Base-by-base conservation (phyloP, 1,140 invertebrate species). In the Papilio polyxenes region DNA sequence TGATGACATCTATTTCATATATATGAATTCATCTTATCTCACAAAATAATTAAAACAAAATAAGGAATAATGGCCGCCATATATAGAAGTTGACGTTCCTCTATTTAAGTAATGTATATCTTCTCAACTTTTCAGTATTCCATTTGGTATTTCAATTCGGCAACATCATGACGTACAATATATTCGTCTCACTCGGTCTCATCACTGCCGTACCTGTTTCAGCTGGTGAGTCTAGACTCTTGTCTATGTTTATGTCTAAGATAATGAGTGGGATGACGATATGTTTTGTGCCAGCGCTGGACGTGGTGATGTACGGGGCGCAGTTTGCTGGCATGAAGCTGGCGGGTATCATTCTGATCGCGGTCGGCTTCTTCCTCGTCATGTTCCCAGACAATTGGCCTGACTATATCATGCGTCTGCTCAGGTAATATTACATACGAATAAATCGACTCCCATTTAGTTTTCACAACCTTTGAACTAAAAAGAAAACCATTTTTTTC, bases 341-440 rank as follows among this genome's bases (percentile, higher is more conserved):
- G 84, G 97, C 98, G 37, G 98, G 98, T 79, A 97, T 99, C 88
- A 97, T 99, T 82, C 95, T 99, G 15, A 98, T 99, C 87, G 96
- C 97, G 5, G 97, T 98, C 79, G 98, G 98, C 77, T 98, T 99
- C 95, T 98, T 98, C 89, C 95, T 99, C 51, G 98, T 99, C 76
- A 98, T 99, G 96, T 98, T 99, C 87, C 98, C 98, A 3, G 97
- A 98, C 91, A 98, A 99, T 94, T 99, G 98, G 98, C 98, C 98
- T 4, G 97, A 98, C 90, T 98, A 98, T 91, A 98, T 98, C 89
- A 98, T 98, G 83, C 95, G 97, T 86, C 94, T 98, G 75, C 95
- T 99, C 85, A 97, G 98, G 97, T 98, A 65, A 51, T 62, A 23
- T 1, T 31, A 31, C 23, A 31, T 31, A 31, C 23, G 23, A 31